A percentile compares a stretch with the other conserved stretches of the same genome.
phyloP scores from a whole-genome alignment of 2,888 invertebrate genomes.

The Drosophila siamana region DNA sequence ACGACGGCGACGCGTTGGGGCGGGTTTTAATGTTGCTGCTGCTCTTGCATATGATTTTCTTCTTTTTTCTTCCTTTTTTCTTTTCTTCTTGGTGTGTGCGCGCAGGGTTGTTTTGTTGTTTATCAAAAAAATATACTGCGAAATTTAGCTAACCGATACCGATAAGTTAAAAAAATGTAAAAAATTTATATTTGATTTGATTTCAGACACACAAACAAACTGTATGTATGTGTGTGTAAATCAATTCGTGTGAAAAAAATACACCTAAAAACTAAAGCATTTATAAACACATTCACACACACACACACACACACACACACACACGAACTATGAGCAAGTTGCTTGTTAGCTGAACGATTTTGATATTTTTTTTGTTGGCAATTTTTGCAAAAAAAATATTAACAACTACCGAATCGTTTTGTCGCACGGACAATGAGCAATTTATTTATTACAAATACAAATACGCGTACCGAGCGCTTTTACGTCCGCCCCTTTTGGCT shows the following conservation, averaged over 20 bases:
- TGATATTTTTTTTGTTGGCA: slow-evolving; percentile 3
- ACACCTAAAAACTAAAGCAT: slow-evolving; percentile 11
- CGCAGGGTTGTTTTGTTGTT: slow-evolving; percentile 61
- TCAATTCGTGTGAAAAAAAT: slow-evolving; percentile 2
- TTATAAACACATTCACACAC: slow-evolving; percentile 17
- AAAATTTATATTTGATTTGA: slow-evolving; percentile 31
- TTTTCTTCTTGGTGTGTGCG: slow-evolving; percentile 28
- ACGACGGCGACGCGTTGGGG: slow-evolving; percentile 58
- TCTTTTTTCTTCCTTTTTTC: slow-evolving; percentile 2
- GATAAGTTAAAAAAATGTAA: slow-evolving; percentile 46
- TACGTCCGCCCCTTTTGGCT: slow-evolving; percentile 65
- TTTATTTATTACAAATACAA: slow-evolving; percentile 41
- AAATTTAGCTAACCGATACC: slow-evolving; percentile 55
- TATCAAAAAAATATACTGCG: slow-evolving; percentile 54
- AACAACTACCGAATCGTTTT: slow-evolving; percentile 32
- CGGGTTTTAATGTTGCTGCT: slow-evolving; percentile 61
- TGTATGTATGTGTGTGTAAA: slow-evolving; percentile 7
- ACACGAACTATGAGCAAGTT: slow-evolving; percentile 24
- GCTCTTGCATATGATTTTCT: slow-evolving; percentile 56
- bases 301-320: slow-evolving; percentile 23
- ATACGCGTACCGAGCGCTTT: slow-evolving; percentile 62
- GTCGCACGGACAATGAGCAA: slow-evolving; percentile 42
- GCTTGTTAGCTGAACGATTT: slow-evolving; percentile 19
- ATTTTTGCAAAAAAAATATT: slow-evolving; percentile 16
- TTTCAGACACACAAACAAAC: slow-evolving; percentile 36